A percentile compares a stretch with the other conserved stretches of the same genome.
These are phyloP conservation scores for Dione juno DNA, from an alignment of 2,888 invertebrate genomes.

Conservation along the genomic window DNA sequence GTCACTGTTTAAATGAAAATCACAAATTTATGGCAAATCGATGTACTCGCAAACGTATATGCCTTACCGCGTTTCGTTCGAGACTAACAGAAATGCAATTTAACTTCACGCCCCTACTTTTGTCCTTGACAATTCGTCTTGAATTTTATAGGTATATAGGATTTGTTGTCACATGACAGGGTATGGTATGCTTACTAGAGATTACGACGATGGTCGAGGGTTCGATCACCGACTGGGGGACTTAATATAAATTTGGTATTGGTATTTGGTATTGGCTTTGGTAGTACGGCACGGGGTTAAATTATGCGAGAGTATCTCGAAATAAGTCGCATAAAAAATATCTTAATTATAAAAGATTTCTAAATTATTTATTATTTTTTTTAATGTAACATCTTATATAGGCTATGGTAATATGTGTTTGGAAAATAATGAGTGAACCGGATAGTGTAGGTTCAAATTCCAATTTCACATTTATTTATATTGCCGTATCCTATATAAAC, in stretches of 20 bases:
- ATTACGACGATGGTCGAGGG: neutral
- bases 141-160: conserved; percentile 4
- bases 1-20: neutral
- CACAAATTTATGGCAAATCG: neutral
- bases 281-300: too few relatives aligned
- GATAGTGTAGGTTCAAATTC: too few relatives aligned
- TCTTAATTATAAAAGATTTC: too few relatives aligned
- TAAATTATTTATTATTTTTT: too few relatives aligned
- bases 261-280: too few relatives aligned
- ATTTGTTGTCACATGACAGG: neutral
- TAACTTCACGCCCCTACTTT: conserved; percentile 34
- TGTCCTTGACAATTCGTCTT: conserved; percentile 42
- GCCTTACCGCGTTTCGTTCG: conserved; percentile 29
- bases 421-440: too few relatives aligned
- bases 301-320: too few relatives aligned
- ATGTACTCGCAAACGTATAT: conserved; percentile 17
- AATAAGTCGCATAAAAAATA: too few relatives aligned
- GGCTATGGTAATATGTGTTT: too few relatives aligned
- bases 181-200: neutral
- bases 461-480: too few relatives aligned
- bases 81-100: conserved; percentile 23
- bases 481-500: too few relatives aligned
- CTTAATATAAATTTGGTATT: neutral
- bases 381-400: too few relatives aligned
- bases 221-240: neutral